These are phyloP conservation scores for Anoplolepis gracilipes DNA, from an alignment of 1,140 invertebrate species.

Conservation along the genomic window DNA sequence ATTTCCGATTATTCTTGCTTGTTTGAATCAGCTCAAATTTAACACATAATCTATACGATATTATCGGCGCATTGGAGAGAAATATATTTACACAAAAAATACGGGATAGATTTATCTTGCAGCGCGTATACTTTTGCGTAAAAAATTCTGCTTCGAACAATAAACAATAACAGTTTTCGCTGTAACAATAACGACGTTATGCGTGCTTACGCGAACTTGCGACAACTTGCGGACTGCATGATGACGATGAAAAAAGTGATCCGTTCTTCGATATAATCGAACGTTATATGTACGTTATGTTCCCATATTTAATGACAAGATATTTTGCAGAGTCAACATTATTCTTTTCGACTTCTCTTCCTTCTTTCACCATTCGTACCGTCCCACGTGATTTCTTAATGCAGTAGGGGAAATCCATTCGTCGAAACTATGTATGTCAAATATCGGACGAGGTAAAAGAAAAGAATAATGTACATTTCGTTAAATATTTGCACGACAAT, in stretches of 20 bases:
- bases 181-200: conserved; percentile 41
- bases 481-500: conserved; percentile 62
- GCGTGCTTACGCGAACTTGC: conserved; percentile 22
- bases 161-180: conserved; percentile 9
- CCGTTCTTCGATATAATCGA: conserved; percentile 9
- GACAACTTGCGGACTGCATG: background rate
- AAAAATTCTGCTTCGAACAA: background rate
- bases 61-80: background rate
- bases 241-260: background rate
- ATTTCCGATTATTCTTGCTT: background rate
- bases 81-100: background rate
- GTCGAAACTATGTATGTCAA: conserved; percentile 23
- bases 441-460: background rate
- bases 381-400: conserved; percentile 14
- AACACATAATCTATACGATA: background rate
- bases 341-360: background rate
- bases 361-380: background rate
- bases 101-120: background rate
- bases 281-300: background rate
- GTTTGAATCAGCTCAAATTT: background rate
- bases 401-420: conserved; percentile 26
- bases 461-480: conserved; percentile 52
- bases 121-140: background rate
- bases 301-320: conserved; percentile 20
- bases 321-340: background rate